Evolutionary conservation across 92 coral and sea anemone species (phyloP).

Genomic region (Epizoanthus stellaris): DNA sequence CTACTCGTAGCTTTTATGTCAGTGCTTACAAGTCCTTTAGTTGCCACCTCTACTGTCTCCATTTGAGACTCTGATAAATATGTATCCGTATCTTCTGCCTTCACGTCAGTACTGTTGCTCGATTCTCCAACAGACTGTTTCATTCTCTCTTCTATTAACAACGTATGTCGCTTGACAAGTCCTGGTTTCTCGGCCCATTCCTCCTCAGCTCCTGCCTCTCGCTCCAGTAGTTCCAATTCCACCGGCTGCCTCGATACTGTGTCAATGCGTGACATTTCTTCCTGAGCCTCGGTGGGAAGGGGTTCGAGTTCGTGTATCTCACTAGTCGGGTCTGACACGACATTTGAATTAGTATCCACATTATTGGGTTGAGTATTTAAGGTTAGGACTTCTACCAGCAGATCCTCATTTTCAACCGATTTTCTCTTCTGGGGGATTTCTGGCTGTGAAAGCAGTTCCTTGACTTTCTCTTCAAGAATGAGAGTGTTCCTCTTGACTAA

Average conservation of each 20-base stretch:
- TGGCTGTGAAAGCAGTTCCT: conserved; percentile 1
- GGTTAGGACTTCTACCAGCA: neutral
- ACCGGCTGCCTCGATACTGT: neutral
- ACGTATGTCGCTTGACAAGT: conserved; percentile 67
- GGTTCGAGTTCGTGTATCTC: conserved; percentile 22
- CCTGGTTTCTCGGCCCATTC: conserved; percentile 46
- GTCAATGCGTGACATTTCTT: neutral
- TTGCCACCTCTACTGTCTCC: neutral
- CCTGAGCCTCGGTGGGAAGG: neutral
- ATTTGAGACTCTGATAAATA: conserved; percentile 10
- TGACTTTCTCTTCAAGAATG: conserved; percentile 53
- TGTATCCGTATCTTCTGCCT: conserved; percentile 11
- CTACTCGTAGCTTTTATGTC: neutral
- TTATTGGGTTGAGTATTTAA: neutral
- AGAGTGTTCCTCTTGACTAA: conserved; percentile 62
- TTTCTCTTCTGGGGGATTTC: conserved; percentile 7
- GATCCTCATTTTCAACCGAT: neutral
- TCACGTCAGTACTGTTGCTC: neutral
- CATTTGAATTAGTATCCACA: conserved; percentile 2
- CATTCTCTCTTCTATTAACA: conserved; percentile 58
- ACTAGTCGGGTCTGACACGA: neutral
- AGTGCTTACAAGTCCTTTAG: conserved; percentile 11
- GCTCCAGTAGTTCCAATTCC: conserved; percentile 7
- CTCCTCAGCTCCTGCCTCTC: neutral
- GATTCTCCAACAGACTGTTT: conserved; percentile 38